Conservation (phyloP, 1,140 invertebrate genomes). For the Papilio machaon region DNA sequence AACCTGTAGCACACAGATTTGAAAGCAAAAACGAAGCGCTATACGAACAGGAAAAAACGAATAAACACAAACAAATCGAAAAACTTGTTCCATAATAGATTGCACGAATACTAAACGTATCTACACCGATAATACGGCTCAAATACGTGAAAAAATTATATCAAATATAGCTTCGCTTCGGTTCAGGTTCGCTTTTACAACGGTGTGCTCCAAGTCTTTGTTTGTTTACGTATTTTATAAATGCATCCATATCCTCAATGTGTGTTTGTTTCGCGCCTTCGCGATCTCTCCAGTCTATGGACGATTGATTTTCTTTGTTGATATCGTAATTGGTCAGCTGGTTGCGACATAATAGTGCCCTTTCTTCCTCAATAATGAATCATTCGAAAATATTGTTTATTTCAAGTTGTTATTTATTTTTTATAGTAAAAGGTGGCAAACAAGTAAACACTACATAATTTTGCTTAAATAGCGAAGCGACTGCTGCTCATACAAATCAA, state of each 20-base stretch:
- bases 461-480: no score
- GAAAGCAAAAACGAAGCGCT: not conserved
- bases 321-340: not conserved
- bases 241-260: not conserved
- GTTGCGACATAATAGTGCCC: not conserved
- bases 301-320: constrained; percentile 2
- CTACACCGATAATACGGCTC: no score
- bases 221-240: constrained; percentile 21
- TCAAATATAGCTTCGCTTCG: no score
- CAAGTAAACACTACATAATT: no score
- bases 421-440: no score
- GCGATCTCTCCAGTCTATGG: constrained; percentile 9
- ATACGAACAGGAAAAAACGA: no score
- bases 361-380: constrained; percentile 5
- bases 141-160: no score
- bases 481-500: no score
- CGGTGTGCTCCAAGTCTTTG: not conserved
- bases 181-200: not conserved
- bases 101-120: no score
- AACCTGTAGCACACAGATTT: not conserved
- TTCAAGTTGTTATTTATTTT: no score
- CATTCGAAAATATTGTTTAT: not conserved
- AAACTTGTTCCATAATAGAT: no score
- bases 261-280: constrained; percentile 17
- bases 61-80: no score